Conservation (phyloP, 2,888 invertebrate species). For the Tachina fera region DNA sequence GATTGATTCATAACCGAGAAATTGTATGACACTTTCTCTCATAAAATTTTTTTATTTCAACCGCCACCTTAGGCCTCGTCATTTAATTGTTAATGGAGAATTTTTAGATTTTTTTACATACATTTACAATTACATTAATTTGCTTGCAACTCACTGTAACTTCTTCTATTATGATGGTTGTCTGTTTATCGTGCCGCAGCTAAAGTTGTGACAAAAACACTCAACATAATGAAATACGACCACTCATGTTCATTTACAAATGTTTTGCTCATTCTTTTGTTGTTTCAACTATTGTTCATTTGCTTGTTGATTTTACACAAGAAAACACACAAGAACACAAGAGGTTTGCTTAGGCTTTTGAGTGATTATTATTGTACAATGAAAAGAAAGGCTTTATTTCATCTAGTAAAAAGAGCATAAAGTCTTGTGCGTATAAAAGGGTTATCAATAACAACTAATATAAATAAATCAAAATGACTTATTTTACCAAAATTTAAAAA, state of each 20-base stretch:
- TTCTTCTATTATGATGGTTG: not conserved
- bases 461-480: too few species aligned
- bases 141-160: too few species aligned
- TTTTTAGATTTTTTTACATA: too few species aligned
- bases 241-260: slow-evolving; percentile 53
- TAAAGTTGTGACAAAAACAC: slow-evolving; percentile 55
- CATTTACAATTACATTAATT: too few species aligned
- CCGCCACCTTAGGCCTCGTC: too few species aligned
- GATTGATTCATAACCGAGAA: too few species aligned
- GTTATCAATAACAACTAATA: too few species aligned
- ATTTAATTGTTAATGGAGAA: too few species aligned
- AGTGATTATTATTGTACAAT: not conserved
- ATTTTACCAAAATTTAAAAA: too few species aligned
- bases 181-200: not conserved
- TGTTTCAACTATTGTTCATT: slow-evolving; percentile 2
- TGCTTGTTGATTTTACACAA: slow-evolving; percentile 51
- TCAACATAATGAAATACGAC: slow-evolving; percentile 67
- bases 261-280: slow-evolving; percentile 38
- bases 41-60: too few species aligned
- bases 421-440: too few species aligned
- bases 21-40: too few species aligned
- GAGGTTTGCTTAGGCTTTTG: slow-evolving; percentile 19
- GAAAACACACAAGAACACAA: not conserved
- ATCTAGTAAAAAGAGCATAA: not conserved
- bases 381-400: not conserved